Conservation (phyloP, 1,140 invertebrate species). For the Cotesia glomerata region DNA sequence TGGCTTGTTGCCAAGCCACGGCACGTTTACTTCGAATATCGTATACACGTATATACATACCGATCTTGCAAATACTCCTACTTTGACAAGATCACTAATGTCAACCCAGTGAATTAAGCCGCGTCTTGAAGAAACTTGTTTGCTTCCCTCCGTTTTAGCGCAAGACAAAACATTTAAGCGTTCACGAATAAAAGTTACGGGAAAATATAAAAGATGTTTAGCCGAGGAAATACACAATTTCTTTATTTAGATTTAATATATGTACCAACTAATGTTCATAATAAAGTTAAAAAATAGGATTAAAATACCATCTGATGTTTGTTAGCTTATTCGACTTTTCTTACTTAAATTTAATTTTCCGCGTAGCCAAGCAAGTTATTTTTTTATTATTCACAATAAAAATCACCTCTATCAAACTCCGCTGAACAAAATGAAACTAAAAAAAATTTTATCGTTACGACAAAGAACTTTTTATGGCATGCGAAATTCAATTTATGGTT, state of each 20-base stretch:
- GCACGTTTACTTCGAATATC: slow-evolving; percentile 16
- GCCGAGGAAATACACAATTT: too few relatives aligned
- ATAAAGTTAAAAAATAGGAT: background rate
- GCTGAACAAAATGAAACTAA: background rate
- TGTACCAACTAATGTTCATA: background rate
- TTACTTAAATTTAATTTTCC: slow-evolving; percentile 4
- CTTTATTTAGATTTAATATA: background rate
- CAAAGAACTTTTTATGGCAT: too few relatives aligned
- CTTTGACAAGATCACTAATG: background rate
- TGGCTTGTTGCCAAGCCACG: slow-evolving; percentile 20
- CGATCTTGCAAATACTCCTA: slow-evolving; percentile 8
- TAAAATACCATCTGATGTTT: background rate
- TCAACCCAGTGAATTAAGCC: background rate
- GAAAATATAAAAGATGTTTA: too few relatives aligned
- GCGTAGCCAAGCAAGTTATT: background rate
- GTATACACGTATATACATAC: background rate
- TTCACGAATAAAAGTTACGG: too few relatives aligned
- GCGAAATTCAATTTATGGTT: too few relatives aligned
- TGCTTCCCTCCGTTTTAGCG: background rate
- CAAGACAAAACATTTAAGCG: too few relatives aligned
- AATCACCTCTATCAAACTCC: background rate
- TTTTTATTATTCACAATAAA: background rate
- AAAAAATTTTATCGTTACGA: background rate
- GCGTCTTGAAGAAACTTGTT: background rate
- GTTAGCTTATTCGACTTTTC: background rate